phyloP scores from a whole-genome alignment of 2,888 invertebrate genomes.

The Pherbina coryleti region DNA sequence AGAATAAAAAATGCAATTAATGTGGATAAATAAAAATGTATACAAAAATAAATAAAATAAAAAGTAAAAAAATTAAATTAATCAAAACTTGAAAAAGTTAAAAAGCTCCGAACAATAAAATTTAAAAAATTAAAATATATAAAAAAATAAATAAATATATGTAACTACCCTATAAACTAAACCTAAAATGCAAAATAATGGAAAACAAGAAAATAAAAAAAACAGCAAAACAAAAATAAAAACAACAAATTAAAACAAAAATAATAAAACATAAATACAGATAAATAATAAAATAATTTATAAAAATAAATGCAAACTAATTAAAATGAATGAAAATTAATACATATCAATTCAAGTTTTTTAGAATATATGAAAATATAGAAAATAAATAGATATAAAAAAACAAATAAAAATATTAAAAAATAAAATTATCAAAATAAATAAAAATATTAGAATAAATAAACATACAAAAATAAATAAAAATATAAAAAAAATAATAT shows the following conservation, averaged over 20 bases:
- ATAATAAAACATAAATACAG: not conserved
- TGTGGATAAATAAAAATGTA: too few relatives aligned
- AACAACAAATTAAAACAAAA: not conserved
- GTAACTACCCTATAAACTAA: too few relatives aligned
- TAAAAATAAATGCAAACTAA: not conserved
- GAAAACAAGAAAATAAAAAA: not conserved
- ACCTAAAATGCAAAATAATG: too few relatives aligned
- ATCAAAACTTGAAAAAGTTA: too few relatives aligned
- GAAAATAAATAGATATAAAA: not conserved
- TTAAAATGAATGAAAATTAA: not conserved
- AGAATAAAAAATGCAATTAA: too few relatives aligned
- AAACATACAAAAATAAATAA: not conserved
- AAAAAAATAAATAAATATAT: too few relatives aligned
- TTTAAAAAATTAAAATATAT: too few relatives aligned
- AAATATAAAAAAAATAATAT: not conserved
- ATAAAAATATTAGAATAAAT: not conserved
- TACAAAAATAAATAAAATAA: too few relatives aligned
- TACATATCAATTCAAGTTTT: too few relatives aligned
- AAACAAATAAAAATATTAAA: not conserved
- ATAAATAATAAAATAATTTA: not conserved
- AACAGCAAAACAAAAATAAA: not conserved
- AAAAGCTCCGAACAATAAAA: too few relatives aligned
- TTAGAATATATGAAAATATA: not conserved
- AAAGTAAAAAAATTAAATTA: too few relatives aligned
- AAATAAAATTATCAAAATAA: not conserved